Conservation (phyloP, 2,113 vertebrate genomes). For the Holacanthus passer region DNA sequence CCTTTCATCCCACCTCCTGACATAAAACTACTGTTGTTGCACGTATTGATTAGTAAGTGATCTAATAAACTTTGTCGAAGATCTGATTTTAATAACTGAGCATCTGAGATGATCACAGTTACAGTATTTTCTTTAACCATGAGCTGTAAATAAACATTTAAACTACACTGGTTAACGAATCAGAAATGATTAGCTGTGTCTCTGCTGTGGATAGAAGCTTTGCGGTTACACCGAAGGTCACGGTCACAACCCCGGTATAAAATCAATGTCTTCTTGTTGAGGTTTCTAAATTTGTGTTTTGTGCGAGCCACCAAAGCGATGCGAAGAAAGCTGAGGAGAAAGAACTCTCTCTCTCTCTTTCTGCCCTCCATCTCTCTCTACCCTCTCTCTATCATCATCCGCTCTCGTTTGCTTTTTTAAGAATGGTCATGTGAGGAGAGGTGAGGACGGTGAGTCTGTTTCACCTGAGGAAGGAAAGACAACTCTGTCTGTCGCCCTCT, state of each 20-base stretch:
- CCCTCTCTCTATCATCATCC: not conserved
- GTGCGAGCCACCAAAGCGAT: slow-evolving; percentile 28
- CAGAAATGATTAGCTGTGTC: not conserved
- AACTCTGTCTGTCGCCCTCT: slow-evolving; percentile 19
- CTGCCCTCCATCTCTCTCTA: not conserved
- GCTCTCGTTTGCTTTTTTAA: slow-evolving; percentile 33
- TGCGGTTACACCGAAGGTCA: slow-evolving; percentile 47
- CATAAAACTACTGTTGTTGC: not conserved
- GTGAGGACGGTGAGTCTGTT: slow-evolving; percentile 55
- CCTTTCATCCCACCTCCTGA: not conserved
- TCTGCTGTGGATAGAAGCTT: not conserved
- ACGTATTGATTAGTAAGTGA: not conserved
- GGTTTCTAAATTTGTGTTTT: slow-evolving; percentile 70
- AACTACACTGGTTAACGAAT: not conserved
- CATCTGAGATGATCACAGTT: not conserved
- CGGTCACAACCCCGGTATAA: slow-evolving; percentile 15
- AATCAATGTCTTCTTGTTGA: slow-evolving; percentile 61
- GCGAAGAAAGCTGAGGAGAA: slow-evolving; percentile 53
- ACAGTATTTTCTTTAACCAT: not conserved
- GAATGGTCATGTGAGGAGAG: slow-evolving; percentile 56
- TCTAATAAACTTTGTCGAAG: not conserved
- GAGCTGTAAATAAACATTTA: not conserved
- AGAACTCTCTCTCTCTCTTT: slow-evolving; percentile 9
- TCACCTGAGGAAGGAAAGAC: slow-evolving; percentile 49
- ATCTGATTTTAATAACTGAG: not conserved